phyloP scores from a whole-genome alignment of 2,888 invertebrate genomes.

The Acleris holmiana region DNA sequence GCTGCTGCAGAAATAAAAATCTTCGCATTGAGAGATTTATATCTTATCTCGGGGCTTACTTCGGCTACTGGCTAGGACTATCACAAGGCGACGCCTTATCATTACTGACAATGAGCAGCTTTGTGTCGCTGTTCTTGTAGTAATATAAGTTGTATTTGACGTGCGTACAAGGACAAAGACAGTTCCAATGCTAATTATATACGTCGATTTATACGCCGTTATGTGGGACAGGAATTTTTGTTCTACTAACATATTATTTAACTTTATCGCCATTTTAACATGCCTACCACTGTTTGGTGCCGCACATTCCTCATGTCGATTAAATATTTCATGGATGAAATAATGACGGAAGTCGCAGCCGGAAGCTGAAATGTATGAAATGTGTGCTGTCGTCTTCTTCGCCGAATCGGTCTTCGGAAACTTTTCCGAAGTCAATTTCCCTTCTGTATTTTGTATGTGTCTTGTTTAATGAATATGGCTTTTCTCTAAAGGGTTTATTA shows the following conservation, averaged over 20 bases:
- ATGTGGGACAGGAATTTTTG: slow-evolving; percentile 17
- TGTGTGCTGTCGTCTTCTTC: too few species aligned
- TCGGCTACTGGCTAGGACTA: slow-evolving; percentile 28
- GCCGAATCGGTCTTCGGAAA: too few species aligned
- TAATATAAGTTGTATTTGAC: slow-evolving; percentile 17
- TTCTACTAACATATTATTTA: neutral
- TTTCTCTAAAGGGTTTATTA: too few species aligned
- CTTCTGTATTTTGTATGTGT: too few species aligned
- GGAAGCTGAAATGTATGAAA: too few species aligned
- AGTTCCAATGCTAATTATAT: slow-evolving; percentile 27
- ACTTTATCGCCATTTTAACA: slow-evolving; percentile 24
- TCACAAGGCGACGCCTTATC: slow-evolving; percentile 34
- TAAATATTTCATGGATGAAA: too few species aligned
- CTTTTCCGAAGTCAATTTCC: too few species aligned
- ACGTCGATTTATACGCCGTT: slow-evolving; percentile 30
- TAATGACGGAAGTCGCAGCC: too few species aligned
- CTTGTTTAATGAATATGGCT: too few species aligned
- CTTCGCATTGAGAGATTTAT: slow-evolving; percentile 34
- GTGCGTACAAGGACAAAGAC: slow-evolving; percentile 26
- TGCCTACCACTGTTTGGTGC: neutral
- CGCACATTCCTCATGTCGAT: neutral
- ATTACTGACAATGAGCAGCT: slow-evolving; percentile 33
- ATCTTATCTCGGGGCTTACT: slow-evolving; percentile 36
- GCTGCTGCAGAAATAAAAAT: slow-evolving; percentile 20
- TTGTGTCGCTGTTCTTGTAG: slow-evolving; percentile 25